A percentile compares a stretch with the other conserved stretches of the same genome.
phyloP scores from a whole-genome alignment of 1,140 invertebrate species.

The Subanguina moxae region DNA sequence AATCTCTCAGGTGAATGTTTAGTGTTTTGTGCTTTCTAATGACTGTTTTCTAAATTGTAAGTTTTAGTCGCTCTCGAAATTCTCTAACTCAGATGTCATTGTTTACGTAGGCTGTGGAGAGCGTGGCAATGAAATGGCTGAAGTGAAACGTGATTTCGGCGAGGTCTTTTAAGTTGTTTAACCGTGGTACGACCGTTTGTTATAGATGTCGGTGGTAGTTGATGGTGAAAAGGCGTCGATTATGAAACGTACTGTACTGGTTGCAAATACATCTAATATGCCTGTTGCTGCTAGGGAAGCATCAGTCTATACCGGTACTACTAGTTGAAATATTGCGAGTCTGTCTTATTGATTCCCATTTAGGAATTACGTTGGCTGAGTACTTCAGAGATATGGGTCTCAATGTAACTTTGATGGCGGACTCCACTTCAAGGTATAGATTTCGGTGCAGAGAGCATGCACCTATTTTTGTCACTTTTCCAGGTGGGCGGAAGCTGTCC shows the following conservation, averaged over 20 bases:
- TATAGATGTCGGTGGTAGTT: conserved; percentile 83
- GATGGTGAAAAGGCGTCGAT: conserved; percentile 92
- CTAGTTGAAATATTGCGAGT: neutral
- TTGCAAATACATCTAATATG: conserved; percentile 99
- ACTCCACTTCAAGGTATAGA: conserved; percentile 76
- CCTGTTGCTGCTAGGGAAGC: conserved; percentile 99
- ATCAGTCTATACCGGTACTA: conserved; percentile 88
- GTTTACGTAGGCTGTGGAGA: conserved; percentile 95
- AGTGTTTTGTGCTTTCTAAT: too few species aligned
- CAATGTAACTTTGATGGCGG: conserved; percentile 99
- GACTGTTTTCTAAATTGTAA: too few species aligned
- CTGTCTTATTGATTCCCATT: neutral
- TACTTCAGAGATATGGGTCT: conserved; percentile 85
- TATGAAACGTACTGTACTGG: conserved; percentile 96
- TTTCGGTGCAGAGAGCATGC: conserved; percentile 62
- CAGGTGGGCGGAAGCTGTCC: conserved; percentile 96
- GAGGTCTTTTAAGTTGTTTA: conserved; percentile 63
- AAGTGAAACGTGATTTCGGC: conserved; percentile 91
- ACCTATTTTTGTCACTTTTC: conserved; percentile 99
- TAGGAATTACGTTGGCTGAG: conserved; percentile 46
- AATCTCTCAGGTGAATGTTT: conserved; percentile 77
- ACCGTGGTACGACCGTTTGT: neutral
- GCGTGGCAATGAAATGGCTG: conserved; percentile 84
- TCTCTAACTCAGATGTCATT: conserved; percentile 98
- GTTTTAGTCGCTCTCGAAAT: conserved; percentile 81